These are phyloP conservation scores for Tichodroma muraria DNA, from an alignment of 2,113 vertebrate species.

Conservation along the genomic window DNA sequence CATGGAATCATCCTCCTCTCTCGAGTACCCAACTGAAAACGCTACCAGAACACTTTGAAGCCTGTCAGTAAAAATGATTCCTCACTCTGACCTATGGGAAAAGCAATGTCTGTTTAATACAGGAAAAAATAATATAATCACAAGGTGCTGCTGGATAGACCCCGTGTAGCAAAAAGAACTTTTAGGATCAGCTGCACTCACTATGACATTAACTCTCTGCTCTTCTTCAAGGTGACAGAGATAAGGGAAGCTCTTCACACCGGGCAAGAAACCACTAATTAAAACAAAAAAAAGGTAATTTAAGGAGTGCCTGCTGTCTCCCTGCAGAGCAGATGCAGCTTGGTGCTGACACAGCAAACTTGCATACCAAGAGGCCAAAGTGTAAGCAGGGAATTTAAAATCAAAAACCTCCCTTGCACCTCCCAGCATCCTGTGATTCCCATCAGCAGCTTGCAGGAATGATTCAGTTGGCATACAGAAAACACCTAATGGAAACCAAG, in stretches of 20 bases:
- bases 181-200: neutral
- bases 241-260: neutral
- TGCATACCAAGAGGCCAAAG: neutral
- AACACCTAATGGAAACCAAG: neutral
- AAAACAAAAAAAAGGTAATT: neutral
- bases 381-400: neutral
- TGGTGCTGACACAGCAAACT: neutral
- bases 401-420: neutral
- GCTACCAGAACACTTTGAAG: neutral
- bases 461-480: neutral
- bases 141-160: neutral
- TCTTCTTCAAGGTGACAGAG: neutral
- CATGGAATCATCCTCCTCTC: neutral
- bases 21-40: neutral
- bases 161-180: neutral
- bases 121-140: neutral
- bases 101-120: neutral
- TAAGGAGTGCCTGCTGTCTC: neutral
- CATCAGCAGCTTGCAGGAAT: fast-evolving
- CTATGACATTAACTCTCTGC: neutral
- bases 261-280: neutral
- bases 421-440: neutral
- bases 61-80: neutral
- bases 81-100: neutral
- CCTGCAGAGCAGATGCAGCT: neutral